phyloP scores from a whole-genome alignment of 2,888 invertebrate genomes.

The Bugulina stolonifera region DNA sequence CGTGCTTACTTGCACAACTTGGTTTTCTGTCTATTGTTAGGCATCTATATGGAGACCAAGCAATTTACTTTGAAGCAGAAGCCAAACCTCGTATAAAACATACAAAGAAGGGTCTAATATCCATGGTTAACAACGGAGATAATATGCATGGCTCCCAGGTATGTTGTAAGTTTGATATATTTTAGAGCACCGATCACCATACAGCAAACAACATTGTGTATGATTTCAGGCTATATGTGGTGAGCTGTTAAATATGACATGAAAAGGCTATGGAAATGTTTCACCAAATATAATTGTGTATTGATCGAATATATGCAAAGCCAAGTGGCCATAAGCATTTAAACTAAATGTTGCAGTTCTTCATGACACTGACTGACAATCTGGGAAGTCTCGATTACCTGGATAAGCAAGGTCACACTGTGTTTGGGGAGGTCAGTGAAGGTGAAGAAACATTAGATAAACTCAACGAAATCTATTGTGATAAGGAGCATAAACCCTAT shows the following conservation, averaged over 20 bases:
- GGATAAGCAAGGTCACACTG: slow-evolving; percentile 76
- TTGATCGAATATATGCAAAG: too few species aligned
- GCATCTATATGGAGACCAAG: slow-evolving; percentile 75
- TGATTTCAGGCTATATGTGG: too few species aligned
- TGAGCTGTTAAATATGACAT: too few species aligned
- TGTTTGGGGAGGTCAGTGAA: slow-evolving; percentile 85
- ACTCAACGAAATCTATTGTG: slow-evolving; percentile 89
- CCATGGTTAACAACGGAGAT: slow-evolving; percentile 88
- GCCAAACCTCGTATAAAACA: slow-evolving; percentile 85
- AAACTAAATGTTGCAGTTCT: slow-evolving; percentile 91
- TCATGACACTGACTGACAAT: slow-evolving; percentile 81
- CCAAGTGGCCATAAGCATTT: too few species aligned
- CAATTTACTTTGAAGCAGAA: slow-evolving; percentile 85
- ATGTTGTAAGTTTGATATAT: too few species aligned
- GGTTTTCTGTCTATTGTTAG: too few species aligned
- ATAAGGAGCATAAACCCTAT: slow-evolving; percentile 80
- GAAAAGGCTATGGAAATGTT: not conserved
- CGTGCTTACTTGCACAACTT: too few species aligned
- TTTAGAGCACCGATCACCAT: too few species aligned
- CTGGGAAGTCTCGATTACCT: slow-evolving; percentile 75
- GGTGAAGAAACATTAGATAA: slow-evolving; percentile 79
- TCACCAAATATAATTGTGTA: not conserved
- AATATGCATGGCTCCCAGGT: slow-evolving; percentile 64
- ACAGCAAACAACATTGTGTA: too few species aligned
- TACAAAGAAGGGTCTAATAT: slow-evolving; percentile 74